These are phyloP conservation scores for Gila robusta DNA, from an alignment of 2,797 vertebrate genomes.

Conservation along the genomic window DNA sequence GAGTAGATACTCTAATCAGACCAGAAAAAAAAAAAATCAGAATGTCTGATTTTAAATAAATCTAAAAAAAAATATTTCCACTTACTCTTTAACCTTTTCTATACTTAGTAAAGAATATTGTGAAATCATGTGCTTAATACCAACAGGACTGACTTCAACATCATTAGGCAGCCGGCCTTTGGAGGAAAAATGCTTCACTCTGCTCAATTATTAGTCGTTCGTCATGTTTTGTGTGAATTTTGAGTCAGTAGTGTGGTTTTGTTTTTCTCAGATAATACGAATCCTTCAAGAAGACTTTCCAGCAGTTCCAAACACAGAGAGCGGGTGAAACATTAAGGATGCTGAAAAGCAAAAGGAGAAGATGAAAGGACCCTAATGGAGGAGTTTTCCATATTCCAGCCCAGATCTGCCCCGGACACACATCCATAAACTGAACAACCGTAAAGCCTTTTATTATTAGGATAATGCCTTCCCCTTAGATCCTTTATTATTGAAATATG, in stretches of 20 bases:
- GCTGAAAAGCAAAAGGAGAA: slow-evolving; percentile 35
- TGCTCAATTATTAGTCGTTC: background rate
- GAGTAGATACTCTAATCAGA: slow-evolving; percentile 44
- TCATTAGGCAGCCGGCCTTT: background rate
- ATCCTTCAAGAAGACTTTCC: slow-evolving; percentile 36
- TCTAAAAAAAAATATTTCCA: background rate
- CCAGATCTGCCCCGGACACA: slow-evolving; percentile 30
- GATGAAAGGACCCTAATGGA: slow-evolving; percentile 62
- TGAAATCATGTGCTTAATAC: background rate
- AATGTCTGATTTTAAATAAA: slow-evolving; percentile 14
- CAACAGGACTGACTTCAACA: background rate
- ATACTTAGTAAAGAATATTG: background rate
- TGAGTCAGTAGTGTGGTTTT: background rate
- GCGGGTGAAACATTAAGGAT: slow-evolving; percentile 52
- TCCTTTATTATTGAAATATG: slow-evolving; percentile 72
- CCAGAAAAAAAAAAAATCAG: background rate
- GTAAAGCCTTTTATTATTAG: slow-evolving; percentile 61
- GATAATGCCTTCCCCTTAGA: slow-evolving; percentile 63
- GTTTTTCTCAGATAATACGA: background rate
- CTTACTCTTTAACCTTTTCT: background rate
- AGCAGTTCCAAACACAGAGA: slow-evolving; percentile 36
- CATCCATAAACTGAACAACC: slow-evolving; percentile 34
- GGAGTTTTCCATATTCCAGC: slow-evolving; percentile 59
- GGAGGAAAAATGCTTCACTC: background rate
- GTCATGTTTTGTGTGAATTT: background rate